These are phyloP conservation scores for Pseudeuparius sepicola DNA, from an alignment of 2,888 invertebrate species.

Conservation along the genomic window DNA sequence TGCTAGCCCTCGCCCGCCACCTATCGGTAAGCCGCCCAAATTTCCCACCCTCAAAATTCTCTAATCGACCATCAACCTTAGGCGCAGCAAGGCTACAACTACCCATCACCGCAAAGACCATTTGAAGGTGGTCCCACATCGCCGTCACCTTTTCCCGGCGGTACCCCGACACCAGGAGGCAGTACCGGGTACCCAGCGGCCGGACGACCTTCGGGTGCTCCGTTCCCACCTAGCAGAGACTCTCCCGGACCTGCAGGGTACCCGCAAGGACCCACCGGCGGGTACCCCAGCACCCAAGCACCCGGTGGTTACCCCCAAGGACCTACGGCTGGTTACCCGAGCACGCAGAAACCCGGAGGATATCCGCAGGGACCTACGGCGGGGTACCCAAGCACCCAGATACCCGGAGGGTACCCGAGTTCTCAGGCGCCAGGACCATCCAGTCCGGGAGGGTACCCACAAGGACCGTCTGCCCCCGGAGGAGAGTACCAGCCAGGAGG, in stretches of 20 bases:
- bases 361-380: too few species aligned
- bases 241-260: too few species aligned
- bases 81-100: constrained; percentile 67
- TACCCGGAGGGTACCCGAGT: too few species aligned
- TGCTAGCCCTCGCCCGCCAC: too few species aligned
- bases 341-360: too few species aligned
- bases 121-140: constrained; percentile 31
- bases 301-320: constrained; percentile 12
- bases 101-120: constrained; percentile 58
- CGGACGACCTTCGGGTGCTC: constrained; percentile 1
- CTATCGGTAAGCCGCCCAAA: too few species aligned
- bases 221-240: neutral
- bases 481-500: constrained; percentile 20
- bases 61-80: constrained; percentile 25
- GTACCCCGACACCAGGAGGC: constrained; percentile 4
- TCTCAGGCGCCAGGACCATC: neutral
- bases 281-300: constrained; percentile 8
- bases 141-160: constrained; percentile 7
- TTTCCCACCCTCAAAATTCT: too few species aligned
- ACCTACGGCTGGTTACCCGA: constrained; percentile 28
- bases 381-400: too few species aligned
- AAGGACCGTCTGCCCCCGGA: constrained; percentile 17
- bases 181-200: neutral
- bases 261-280: constrained; percentile 7
- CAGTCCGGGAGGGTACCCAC: neutral